Evolutionary conservation across 2,888 invertebrate genomes (phyloP), one percentile per base, ranked within the genome.

Genomic region (Meiosimyza decipiens): DNA sequence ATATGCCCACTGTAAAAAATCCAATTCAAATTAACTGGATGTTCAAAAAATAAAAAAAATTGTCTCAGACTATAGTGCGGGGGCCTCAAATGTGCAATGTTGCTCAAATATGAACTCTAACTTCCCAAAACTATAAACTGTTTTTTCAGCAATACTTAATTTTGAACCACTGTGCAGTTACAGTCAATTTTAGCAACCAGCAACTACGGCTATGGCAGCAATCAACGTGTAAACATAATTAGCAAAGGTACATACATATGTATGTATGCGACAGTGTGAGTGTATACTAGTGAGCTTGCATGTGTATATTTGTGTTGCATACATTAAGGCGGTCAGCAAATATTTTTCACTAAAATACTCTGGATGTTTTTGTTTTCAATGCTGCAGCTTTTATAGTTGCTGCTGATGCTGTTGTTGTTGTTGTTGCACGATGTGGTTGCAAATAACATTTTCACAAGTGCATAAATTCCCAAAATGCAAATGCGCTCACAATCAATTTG

Each of bases 161-260:
- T 82, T 82, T 83, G 83, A 81, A 84, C 84, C 85, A 83, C 82
- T 82, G 77, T 82, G 83, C 85, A 85, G 84, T 83, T 83, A 85
- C 83, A 80, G 68, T 55, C 22, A 72, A 68, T 50, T 49, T 67
- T 62, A 62, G 68, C 63, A 65, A 54, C 66, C 54, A 47, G 22
- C 66, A 51, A 49, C n/a, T 50, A 40, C 49, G 28, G 16, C 66
- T 12, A 33, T 54, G 33, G 52, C 52, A 54, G 50, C 49, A 28
- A 33, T 33, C 28, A 40, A 62, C 65, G 62, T 16, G 62, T 40
- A 63, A 62, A 63, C 33, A 63, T 47, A 57, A 65, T 71, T 57
- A 71, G 65, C 22, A 47, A 50, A 67, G 67, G 33, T 60, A 7
- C 40, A 51, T n/a, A 11, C 13, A 22, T 47, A 12, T 18, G 18